phyloP scores from a whole-genome alignment of 2,888 invertebrate genomes.

The Galerucella calmariensis region DNA sequence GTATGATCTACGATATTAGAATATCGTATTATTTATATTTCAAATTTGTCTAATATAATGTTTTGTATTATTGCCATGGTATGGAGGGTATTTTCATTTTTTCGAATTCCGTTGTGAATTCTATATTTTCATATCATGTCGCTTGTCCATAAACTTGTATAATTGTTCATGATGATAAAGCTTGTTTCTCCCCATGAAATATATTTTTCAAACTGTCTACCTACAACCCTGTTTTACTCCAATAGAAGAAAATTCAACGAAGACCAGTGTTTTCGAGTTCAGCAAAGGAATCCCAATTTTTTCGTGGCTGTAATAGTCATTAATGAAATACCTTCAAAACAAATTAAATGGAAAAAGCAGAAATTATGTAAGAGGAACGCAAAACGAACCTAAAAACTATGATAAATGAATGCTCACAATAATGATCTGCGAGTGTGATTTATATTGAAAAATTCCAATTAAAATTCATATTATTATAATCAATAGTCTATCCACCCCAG shows the following conservation, averaged over 20 bases:
- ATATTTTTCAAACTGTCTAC: not conserved
- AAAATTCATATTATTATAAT: slow-evolving; percentile 12
- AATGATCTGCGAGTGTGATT: slow-evolving; percentile 15
- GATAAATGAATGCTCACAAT: slow-evolving; percentile 13
- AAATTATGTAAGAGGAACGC: slow-evolving; percentile 6
- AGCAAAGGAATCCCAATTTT: too few relatives aligned
- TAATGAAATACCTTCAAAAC: slow-evolving; percentile 17
- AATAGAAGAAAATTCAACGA: not conserved
- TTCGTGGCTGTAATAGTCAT: not conserved
- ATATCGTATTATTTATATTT: too few relatives aligned
- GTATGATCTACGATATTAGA: too few relatives aligned
- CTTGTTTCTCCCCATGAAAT: too few relatives aligned
- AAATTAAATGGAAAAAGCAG: slow-evolving; percentile 15
- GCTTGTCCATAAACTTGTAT: too few relatives aligned
- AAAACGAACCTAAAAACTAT: not conserved
- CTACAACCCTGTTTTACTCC: not conserved
- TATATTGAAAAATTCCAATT: slow-evolving; percentile 13
- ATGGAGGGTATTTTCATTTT: too few relatives aligned
- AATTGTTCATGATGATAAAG: too few relatives aligned
- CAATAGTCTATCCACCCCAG: not conserved
- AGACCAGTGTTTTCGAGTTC: slow-evolving; percentile 10
- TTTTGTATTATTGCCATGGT: too few relatives aligned
- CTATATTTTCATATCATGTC: too few relatives aligned
- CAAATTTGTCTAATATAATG: too few relatives aligned
- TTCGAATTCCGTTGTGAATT: too few relatives aligned